Evolutionary conservation across 1,140 invertebrate species (phyloP), one percentile per base, ranked within the genome.

Genomic region (Panulirus ornatus): DNA sequence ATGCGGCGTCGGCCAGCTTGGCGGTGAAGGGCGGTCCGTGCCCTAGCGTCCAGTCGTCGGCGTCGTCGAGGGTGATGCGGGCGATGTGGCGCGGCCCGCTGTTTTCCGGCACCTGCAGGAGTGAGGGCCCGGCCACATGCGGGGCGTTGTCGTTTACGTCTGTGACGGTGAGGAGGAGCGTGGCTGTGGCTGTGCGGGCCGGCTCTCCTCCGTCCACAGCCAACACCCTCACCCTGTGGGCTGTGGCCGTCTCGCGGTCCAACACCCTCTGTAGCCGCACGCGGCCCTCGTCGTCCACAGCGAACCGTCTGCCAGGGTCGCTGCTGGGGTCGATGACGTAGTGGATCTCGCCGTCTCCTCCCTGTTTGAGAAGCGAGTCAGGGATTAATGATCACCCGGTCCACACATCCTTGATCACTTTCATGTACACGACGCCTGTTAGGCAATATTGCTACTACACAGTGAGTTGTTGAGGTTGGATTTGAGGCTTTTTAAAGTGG

Each of bases 71-170:
- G 22, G 71, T 71, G 34, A 92, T 22, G 51, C 73, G 34, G 11
- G 79, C 88, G 1, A 92, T 38, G 38, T 86, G 84, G 30, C 71
- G 54, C 3, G 91, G 91, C 27, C 82, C 51, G 27, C 66, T 81
- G 38, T 92, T 92, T 38, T 92, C 91, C 3, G 51, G 76, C 11
- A 83, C 79, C 30, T 83, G 79, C 30, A 84, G 40, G 22, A 83
- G 16, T 3, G 81, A 51, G 30, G 87, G 78, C 22, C 51, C 85
- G 6, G 90, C 58, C 27, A 92, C 66, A 44, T 86, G 94, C 0
- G 97, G 97, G 2, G 97, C 95, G 94, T 98, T 98, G 93, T 99
- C 98, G 93, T 98, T 98, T 36, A 98, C 97, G 93, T 98, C 97
- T 0, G 97, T 97, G 0, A 99, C 95, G 75, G 97, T 97, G 2